phyloP scores from a whole-genome alignment of 2,797 vertebrate genomes.

The Ceyx erithaca region DNA sequence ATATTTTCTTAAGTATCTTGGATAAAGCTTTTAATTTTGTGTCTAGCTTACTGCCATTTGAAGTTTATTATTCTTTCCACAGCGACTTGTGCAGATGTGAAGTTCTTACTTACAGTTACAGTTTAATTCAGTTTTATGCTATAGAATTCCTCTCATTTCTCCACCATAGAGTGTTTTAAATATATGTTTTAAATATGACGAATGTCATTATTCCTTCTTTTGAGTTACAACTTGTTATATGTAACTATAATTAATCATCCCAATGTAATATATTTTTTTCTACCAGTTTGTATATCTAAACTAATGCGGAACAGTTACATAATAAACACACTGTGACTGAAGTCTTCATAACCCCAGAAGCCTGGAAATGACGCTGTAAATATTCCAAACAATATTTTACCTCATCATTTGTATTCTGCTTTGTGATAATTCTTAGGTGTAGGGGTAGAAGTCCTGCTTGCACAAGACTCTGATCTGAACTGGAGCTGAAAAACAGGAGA shows the following conservation, averaged over 20 bases:
- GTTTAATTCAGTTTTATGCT: not conserved
- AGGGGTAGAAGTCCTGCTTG: rapidly evolving
- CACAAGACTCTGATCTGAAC: not conserved
- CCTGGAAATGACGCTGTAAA: not conserved
- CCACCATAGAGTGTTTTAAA: not conserved
- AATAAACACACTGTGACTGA: not conserved
- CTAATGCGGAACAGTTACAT: not conserved
- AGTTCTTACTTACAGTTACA: not conserved
- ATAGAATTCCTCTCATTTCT: not conserved
- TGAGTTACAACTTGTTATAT: not conserved
- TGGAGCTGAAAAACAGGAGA: not conserved
- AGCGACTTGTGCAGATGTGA: not conserved
- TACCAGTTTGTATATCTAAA: not conserved
- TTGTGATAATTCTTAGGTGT: rapidly evolving
- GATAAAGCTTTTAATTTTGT: not conserved
- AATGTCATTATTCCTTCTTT: not conserved
- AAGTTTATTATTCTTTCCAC: not conserved
- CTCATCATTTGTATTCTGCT: not conserved
- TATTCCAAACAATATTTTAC: not conserved
- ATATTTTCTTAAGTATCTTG: not conserved
- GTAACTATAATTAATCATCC: not conserved
- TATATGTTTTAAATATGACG: no score
- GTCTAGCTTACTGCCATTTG: not conserved
- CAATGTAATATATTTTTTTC: not conserved
- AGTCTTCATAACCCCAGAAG: not conserved